Evolutionary conservation across 2,113 vertebrate genomes (phyloP).

Genomic region (Clarias macrocephalus): DNA sequence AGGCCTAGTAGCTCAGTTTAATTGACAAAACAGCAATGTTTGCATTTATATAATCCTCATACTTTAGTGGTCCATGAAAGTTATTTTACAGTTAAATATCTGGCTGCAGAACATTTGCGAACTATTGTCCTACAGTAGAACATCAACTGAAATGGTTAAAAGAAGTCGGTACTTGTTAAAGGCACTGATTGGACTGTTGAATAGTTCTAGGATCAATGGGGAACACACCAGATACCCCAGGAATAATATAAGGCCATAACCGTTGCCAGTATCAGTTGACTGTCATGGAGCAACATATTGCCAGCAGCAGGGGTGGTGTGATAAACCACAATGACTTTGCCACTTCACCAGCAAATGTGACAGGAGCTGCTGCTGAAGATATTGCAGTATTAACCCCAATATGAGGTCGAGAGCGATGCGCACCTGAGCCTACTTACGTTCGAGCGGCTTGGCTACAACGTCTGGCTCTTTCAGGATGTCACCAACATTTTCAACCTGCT

Average conservation of each 20-base stretch:
- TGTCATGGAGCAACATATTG: neutral
- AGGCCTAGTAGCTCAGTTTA: neutral
- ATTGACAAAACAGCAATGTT: neutral
- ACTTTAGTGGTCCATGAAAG: neutral
- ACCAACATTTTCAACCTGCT: neutral
- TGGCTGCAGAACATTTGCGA: neutral
- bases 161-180: neutral
- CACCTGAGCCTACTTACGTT: conserved; percentile 23
- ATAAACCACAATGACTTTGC: conserved; percentile 16
- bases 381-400: conserved; percentile 27
- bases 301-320: conserved; percentile 3
- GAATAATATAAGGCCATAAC: neutral
- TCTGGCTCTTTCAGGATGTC: neutral
- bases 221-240: neutral
- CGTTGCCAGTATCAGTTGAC: neutral
- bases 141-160: neutral
- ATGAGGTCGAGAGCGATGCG: conserved; percentile 14
- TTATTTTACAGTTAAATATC: neutral
- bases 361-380: conserved; percentile 5
- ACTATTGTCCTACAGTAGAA: neutral
- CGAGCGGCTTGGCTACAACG: neutral
- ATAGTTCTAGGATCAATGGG: neutral
- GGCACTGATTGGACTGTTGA: neutral
- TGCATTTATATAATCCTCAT: neutral
- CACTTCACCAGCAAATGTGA: conserved; percentile 31